These are phyloP conservation scores for Lepetodrilus schrolli DNA, from an alignment of 2,888 invertebrate species.

Conservation along the genomic window DNA sequence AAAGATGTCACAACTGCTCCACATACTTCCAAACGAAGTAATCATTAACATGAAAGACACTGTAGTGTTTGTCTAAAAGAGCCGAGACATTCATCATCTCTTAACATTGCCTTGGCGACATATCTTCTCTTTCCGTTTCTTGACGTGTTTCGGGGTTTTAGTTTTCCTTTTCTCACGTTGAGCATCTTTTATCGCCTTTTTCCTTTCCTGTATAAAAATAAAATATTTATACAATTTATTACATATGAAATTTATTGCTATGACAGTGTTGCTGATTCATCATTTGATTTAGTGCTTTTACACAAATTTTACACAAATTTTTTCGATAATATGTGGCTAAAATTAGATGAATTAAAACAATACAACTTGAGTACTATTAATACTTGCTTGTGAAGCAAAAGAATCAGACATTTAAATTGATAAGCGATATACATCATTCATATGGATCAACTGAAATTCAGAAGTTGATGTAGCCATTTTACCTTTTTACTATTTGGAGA, in stretches of 20 bases:
- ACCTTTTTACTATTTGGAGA: slow-evolving; percentile 76
- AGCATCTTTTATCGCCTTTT: slow-evolving; percentile 90
- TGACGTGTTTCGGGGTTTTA: slow-evolving; percentile 94
- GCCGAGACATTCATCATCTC: not conserved
- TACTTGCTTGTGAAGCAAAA: too few relatives aligned
- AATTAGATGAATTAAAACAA: too few relatives aligned
- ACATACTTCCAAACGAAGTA: too few relatives aligned
- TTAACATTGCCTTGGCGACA: slow-evolving; percentile 43
- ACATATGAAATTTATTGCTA: not conserved
- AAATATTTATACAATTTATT: not conserved
- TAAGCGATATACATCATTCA: too few relatives aligned
- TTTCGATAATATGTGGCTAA: too few relatives aligned
- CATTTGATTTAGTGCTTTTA: too few relatives aligned
- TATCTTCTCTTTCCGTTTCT: slow-evolving; percentile 85
- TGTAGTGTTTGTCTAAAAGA: not conserved
- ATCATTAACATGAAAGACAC: slow-evolving; percentile 1
- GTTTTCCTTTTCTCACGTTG: slow-evolving; percentile 90
- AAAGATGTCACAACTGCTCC: too few relatives aligned
- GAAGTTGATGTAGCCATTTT: too few relatives aligned
- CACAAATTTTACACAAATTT: too few relatives aligned
- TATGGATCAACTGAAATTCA: too few relatives aligned
- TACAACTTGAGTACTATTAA: too few relatives aligned
- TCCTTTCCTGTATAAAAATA: slow-evolving; percentile 80
- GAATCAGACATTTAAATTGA: too few relatives aligned
- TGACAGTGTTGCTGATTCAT: not conserved